Percentiles rank a stretch among this genome's conserved stretches.
Evolutionary conservation across 2,113 vertebrate genomes (phyloP).

Genomic region (Trichechus manatus): DNA sequence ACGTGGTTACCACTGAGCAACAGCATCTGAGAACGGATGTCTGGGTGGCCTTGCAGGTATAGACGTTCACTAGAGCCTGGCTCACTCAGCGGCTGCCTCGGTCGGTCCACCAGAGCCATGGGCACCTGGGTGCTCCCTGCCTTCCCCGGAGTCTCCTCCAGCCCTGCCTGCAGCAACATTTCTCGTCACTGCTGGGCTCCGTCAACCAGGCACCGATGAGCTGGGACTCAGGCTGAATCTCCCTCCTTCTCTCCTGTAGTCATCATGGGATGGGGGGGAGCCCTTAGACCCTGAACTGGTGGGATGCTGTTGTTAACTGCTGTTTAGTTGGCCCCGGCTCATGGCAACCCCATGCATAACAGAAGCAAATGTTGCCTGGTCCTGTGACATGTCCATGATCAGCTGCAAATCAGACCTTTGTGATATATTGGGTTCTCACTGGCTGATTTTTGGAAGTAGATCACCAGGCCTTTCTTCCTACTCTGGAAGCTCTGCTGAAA

Average conservation of each 20-base stretch:
- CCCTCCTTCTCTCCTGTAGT: background rate
- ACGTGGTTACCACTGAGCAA: accelerated
- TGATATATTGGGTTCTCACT: background rate
- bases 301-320: background rate
- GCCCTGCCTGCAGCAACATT: background rate
- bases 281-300: background rate
- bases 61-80: no score
- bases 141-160: background rate
- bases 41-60: background rate
- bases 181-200: background rate
- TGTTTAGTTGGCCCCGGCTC: background rate
- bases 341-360: background rate
- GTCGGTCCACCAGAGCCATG: accelerated
- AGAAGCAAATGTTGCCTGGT: background rate
- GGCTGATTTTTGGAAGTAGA: background rate
- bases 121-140: accelerated
- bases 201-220: background rate
- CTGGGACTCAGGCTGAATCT: background rate
- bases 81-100: accelerated
- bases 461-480: background rate
- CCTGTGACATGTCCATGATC: background rate
- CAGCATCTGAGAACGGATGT: background rate
- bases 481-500: background rate
- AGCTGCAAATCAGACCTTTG: background rate
- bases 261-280: background rate